phyloP scores from a whole-genome alignment of 2,113 vertebrate genomes.

The Microcebus ravelobensis region DNA sequence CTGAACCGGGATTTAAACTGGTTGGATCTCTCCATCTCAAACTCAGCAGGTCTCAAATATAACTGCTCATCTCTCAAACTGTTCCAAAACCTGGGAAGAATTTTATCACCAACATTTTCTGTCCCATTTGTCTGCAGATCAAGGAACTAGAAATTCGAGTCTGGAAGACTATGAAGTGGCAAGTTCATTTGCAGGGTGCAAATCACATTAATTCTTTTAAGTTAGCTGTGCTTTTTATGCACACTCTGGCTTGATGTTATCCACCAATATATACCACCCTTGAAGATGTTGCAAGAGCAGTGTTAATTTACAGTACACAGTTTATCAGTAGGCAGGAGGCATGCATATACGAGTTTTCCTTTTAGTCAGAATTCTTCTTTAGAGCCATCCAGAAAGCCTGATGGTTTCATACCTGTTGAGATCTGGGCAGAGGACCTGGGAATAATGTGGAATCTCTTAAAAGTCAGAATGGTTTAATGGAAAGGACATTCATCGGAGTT shows the following conservation, averaged over 20 bases:
- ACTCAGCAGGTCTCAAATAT: background rate
- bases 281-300: background rate
- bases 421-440: background rate
- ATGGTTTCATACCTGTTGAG: background rate
- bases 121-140: background rate
- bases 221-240: background rate
- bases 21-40: background rate
- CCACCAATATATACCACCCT: background rate
- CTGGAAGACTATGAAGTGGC: background rate
- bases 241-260: background rate
- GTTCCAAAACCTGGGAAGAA: background rate
- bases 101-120: background rate
- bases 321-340: background rate
- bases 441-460: background rate
- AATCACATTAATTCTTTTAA: background rate
- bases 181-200: background rate
- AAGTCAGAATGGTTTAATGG: background rate
- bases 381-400: background rate
- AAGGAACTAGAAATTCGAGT: background rate
- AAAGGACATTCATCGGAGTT: background rate
- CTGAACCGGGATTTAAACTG: background rate
- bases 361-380: background rate
- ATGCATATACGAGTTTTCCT: background rate
- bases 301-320: background rate
- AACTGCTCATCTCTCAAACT: background rate